Evolutionary conservation across 2,797 vertebrate species (phyloP).

Genomic region (Nyctalus aviator): DNA sequence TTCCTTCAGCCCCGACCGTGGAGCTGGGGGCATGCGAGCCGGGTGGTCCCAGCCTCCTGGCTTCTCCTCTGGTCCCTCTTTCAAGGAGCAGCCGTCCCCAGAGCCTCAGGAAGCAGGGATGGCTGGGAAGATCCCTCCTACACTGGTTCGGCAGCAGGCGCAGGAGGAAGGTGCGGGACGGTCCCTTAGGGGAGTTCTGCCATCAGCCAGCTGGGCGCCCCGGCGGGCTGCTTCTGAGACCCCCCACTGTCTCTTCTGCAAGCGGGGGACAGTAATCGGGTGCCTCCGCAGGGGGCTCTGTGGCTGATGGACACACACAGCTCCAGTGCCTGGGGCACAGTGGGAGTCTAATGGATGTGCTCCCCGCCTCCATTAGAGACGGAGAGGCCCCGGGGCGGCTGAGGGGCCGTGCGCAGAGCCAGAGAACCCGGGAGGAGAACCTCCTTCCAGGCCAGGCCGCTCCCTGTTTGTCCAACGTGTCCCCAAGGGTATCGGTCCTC

Average conservation of each 20-base stretch:
- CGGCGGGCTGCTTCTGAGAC: neutral
- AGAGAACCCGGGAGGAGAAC: neutral
- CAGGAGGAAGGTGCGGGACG: accelerated
- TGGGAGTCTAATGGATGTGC: no score
- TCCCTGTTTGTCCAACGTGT: neutral
- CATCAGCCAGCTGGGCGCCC: neutral
- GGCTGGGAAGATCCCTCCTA: neutral
- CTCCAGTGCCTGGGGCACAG: neutral
- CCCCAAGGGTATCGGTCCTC: neutral
- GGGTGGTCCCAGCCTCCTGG: neutral
- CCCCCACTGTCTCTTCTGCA: neutral
- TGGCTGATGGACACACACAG: accelerated
- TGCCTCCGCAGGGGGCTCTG: neutral
- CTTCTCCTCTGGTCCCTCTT: neutral
- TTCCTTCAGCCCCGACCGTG: neutral
- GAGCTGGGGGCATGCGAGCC: neutral
- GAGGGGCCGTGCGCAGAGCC: neutral
- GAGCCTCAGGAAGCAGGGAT: neutral
- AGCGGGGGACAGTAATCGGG: accelerated
- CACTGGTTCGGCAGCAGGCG: accelerated
- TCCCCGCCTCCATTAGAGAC: accelerated
- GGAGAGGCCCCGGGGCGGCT: neutral
- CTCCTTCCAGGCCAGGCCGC: neutral
- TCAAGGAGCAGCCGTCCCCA: neutral
- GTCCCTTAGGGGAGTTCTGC: accelerated